These are phyloP conservation scores for Lynx canadensis DNA, from an alignment of 2,113 vertebrate genomes.

Conservation along the genomic window DNA sequence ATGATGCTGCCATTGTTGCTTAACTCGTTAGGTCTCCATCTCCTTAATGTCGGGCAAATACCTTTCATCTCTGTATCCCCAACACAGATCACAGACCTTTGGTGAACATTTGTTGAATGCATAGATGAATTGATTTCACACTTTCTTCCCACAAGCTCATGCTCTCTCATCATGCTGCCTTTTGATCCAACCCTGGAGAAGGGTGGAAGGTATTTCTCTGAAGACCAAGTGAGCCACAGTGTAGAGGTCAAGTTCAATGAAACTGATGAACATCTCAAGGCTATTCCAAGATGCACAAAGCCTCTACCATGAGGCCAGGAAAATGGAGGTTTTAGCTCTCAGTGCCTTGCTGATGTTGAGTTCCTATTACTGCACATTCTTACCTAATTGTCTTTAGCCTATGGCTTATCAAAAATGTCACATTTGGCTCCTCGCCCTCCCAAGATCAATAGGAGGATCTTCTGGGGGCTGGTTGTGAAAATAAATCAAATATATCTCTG, in stretches of 20 bases:
- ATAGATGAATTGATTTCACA: neutral
- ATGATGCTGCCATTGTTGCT: neutral
- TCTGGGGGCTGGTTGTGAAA: slow-evolving; percentile 53
- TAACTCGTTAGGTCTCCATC: neutral
- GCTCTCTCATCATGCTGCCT: slow-evolving; percentile 17
- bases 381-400: slow-evolving; percentile 73
- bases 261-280: neutral
- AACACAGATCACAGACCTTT: neutral
- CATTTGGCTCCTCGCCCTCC: slow-evolving; percentile 68
- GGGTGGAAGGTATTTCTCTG: neutral
- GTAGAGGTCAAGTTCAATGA: neutral
- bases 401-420: slow-evolving; percentile 69
- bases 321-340: slow-evolving; percentile 47
- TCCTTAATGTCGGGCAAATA: neutral
- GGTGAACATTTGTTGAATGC: neutral
- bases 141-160: slow-evolving; percentile 23
- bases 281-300: neutral
- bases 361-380: slow-evolving; percentile 68
- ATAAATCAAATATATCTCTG: slow-evolving; percentile 61
- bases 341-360: slow-evolving; percentile 29
- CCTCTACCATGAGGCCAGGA: neutral
- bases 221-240: neutral
- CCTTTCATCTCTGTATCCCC: neutral
- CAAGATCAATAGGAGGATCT: slow-evolving; percentile 68
- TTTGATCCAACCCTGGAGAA: slow-evolving; percentile 10